Percentiles rank a stretch among this genome's conserved stretches.
Conservation (phyloP, 2,797 vertebrate species). For the Pygocentrus nattereri region DNA sequence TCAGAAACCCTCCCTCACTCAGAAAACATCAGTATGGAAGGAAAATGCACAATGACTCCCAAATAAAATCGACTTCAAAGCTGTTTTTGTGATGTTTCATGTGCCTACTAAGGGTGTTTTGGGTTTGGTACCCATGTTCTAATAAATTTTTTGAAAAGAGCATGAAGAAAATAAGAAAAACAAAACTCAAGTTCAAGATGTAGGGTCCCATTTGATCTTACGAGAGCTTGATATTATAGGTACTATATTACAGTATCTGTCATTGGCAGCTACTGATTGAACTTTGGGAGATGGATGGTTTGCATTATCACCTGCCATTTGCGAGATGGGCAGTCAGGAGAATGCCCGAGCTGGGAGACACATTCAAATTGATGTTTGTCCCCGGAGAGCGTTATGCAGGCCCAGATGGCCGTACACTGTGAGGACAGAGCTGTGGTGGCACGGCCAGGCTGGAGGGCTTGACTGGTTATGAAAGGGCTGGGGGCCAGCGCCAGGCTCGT, state of each 20-base stretch:
- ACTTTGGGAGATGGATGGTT: constrained; percentile 45
- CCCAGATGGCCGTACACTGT: constrained; percentile 60
- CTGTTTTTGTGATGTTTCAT: neutral
- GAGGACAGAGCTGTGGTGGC: constrained; percentile 53
- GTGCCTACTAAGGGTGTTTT: neutral
- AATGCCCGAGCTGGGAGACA: constrained; percentile 35
- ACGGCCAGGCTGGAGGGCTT: constrained; percentile 42
- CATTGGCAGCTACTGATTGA: constrained; percentile 20
- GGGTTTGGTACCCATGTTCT: neutral
- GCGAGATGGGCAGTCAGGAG: constrained; percentile 38
- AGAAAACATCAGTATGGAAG: too few relatives aligned
- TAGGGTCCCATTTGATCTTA: neutral
- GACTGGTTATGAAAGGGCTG: constrained; percentile 45
- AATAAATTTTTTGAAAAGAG: too few relatives aligned
- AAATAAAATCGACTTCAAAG: neutral
- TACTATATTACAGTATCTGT: constrained; percentile 5
- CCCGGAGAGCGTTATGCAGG: constrained; percentile 45
- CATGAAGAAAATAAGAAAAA: too few relatives aligned
- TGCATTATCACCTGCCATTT: constrained; percentile 56
- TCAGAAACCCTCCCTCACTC: too few relatives aligned
- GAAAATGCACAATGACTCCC: too few relatives aligned
- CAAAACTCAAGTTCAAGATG: neutral
- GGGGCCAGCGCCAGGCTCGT: constrained; percentile 62
- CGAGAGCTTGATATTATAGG: neutral
- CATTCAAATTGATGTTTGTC: constrained; percentile 59